phyloP scores from a whole-genome alignment of 2,888 invertebrate genomes.

The Candidula unifasciata region DNA sequence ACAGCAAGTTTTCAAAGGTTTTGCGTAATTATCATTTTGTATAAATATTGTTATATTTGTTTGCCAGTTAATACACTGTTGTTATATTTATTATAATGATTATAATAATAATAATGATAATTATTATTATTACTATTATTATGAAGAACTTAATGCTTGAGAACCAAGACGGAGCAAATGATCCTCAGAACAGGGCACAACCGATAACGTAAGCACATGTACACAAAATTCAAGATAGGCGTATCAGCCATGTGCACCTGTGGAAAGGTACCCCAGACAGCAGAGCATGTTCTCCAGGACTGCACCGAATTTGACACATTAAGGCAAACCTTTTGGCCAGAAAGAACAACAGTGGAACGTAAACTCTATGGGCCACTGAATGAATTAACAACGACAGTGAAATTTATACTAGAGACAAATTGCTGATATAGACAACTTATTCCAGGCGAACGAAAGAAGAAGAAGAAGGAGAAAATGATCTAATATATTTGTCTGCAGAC shows the following conservation, averaged over 20 bases:
- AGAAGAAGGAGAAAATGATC: neutral
- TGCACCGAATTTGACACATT: neutral
- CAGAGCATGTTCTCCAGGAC: conserved; percentile 1
- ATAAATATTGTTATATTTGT: too few species aligned
- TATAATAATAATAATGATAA: too few species aligned
- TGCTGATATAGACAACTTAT: conserved; percentile 12
- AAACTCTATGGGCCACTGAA: neutral
- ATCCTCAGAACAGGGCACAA: conserved; percentile 10
- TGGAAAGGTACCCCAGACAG: neutral
- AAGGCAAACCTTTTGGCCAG: neutral
- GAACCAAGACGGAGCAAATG: too few species aligned
- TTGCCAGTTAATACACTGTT: too few species aligned
- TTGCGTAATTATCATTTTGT: too few species aligned
- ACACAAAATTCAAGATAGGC: conserved; percentile 21
- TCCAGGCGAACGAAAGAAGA: conserved; percentile 10
- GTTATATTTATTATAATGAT: too few species aligned
- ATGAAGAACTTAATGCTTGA: too few species aligned
- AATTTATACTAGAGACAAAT: neutral
- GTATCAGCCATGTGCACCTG: neutral
- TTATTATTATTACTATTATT: too few species aligned
- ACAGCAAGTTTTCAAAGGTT: too few species aligned
- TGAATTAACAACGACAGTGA: conserved; percentile 5
- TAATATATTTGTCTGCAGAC: too few species aligned
- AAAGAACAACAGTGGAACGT: neutral
- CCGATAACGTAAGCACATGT: neutral